phyloP scores from a whole-genome alignment of 2,113 vertebrate genomes.

The Rhegmatorhina hoffmannsi region DNA sequence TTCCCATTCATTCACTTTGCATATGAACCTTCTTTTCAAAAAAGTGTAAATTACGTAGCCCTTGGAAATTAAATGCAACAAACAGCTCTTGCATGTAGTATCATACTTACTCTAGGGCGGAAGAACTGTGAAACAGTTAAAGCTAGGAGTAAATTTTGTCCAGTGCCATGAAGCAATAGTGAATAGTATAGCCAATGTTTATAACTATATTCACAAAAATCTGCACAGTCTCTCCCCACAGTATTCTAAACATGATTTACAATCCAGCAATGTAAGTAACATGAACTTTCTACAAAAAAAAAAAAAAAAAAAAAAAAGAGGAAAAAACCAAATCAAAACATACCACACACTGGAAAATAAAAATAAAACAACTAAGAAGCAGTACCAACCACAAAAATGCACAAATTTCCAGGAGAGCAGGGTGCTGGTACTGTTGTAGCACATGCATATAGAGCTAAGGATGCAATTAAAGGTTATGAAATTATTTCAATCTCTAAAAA shows the following conservation, averaged over 20 bases:
- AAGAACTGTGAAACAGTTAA: not conserved
- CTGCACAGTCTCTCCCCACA: not conserved
- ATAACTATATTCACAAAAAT: not conserved
- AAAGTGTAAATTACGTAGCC: not conserved
- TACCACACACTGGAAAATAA: not conserved
- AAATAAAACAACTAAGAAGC: not conserved
- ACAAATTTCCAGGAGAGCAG: not conserved
- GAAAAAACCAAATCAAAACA: not conserved
- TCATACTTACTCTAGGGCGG: not conserved
- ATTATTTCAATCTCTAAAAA: not conserved
- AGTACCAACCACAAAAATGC: not conserved
- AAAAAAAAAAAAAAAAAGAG: not conserved
- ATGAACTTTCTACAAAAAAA: not conserved
- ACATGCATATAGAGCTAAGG: not conserved
- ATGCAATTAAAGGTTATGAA: not conserved
- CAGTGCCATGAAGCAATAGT: not conserved
- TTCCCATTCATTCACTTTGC: not conserved
- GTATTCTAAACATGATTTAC: not conserved
- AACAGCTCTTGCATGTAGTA: not conserved
- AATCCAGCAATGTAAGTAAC: accelerated
- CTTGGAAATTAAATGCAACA: not conserved
- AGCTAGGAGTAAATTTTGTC: not conserved
- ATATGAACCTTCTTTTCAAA: not conserved
- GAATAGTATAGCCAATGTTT: not conserved
- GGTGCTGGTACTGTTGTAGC: not conserved